Base-by-base conservation (phyloP, 2,888 invertebrate genomes). In the Celastrina argiolus region DNA sequence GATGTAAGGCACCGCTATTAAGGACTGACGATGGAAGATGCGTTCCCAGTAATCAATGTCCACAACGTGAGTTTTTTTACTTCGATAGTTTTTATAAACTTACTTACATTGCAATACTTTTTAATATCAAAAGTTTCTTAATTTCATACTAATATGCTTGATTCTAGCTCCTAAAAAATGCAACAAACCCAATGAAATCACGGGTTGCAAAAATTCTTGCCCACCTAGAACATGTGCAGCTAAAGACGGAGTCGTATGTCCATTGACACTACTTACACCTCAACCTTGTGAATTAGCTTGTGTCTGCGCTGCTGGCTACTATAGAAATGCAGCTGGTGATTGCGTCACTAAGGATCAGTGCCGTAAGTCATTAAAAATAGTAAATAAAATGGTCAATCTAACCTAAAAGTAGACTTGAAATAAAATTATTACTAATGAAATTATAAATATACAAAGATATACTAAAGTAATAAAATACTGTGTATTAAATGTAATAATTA, bases 251-350 rank as follows among this genome's bases (percentile, higher is more conserved):
- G 42, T 4, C 58, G 0, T 28, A 5, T 76, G 75, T 66, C 72
- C 71, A 51, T 22, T 51, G 2, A 18, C 0, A 22, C 45, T 3
- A 51, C 45, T 51, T 22, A 51, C 45, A 1, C 28, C 64, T 8
- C 36, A 66, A 66, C 64, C 66, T 0, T 76, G 76, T 63, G 67
- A 65, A 1, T 71, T 68, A 7, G 69, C 69, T 16, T 83, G 82
- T 66, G 71, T 73, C n/a, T 83, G 82, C 58, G 72, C 76, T 18
- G 18, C 70, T n/a, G 78, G 76, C 2, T 78, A 69, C 51, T 79
- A 67, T 34, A 78, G 76, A 68, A 76, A 76, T 59, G 66, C 68
- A 42, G 59, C 69, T 26, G 72, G 73, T n/a, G 65, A 71, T 7
- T 79, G 78, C 64, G 73, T 77, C 61, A 64, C 74, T 16, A 68